phyloP scores from a whole-genome alignment of 2,797 vertebrate genomes.

The Pseudomugil gertrudae region DNA sequence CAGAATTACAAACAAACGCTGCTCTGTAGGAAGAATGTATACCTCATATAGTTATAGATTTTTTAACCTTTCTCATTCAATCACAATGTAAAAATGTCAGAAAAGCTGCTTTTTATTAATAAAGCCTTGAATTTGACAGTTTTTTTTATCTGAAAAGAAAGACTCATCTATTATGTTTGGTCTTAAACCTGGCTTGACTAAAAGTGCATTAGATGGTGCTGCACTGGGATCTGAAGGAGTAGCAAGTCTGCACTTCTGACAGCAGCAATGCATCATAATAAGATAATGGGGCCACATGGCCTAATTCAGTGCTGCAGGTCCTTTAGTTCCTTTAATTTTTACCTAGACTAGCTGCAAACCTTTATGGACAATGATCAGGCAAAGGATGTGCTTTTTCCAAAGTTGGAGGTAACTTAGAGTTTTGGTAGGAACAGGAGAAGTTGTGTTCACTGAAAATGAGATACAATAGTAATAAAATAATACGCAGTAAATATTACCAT shows the following conservation, averaged over 20 bases:
- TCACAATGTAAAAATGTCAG: not conserved
- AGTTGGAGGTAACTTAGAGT: not conserved
- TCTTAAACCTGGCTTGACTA: conserved; percentile 11
- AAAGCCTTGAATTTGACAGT: not conserved
- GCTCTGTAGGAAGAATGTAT: conserved; percentile 1
- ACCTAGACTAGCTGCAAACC: not conserved
- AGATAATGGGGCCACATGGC: conserved; percentile 31
- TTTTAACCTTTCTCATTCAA: not conserved
- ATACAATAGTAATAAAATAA: no score
- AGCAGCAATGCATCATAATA: conserved; percentile 53
- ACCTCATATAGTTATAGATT: not conserved
- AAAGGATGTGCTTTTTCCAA: not conserved
- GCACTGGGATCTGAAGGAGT: conserved; percentile 18
- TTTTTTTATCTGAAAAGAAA: conserved; percentile 5
- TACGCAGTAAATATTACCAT: no score
- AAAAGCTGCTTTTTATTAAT: not conserved
- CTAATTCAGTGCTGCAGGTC: conserved; percentile 4
- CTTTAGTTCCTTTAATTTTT: conserved; percentile 13
- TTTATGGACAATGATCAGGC: conserved; percentile 7
- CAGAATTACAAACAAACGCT: conserved; percentile 19
- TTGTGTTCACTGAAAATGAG: not conserved
- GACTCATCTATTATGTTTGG: not conserved
- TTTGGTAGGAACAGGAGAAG: not conserved
- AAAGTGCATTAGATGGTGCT: conserved; percentile 23
- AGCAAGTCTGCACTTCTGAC: conserved; percentile 32